phyloP scores from a whole-genome alignment of 53 echinoderm and acorn worm genomes.

The Henricia sp. region DNA sequence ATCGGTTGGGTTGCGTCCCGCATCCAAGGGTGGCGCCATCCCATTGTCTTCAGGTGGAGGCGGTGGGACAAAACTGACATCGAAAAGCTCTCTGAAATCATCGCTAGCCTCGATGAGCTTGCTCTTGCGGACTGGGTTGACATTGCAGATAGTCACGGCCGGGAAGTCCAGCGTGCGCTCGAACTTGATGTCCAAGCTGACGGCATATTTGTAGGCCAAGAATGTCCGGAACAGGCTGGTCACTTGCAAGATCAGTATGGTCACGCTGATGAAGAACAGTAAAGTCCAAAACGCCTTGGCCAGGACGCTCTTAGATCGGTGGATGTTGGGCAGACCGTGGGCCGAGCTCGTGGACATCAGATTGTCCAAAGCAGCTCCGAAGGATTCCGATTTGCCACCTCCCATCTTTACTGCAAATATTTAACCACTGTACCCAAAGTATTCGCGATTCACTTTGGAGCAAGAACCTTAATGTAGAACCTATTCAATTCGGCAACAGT shows the following conservation, averaged over 20 bases:
- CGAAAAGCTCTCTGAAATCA: conserved; percentile 59
- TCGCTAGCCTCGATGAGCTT: conserved; percentile 37
- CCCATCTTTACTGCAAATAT: not conserved
- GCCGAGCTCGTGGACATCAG: conserved; percentile 69
- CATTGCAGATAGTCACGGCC: conserved; percentile 83
- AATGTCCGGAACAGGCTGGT: conserved; percentile 33
- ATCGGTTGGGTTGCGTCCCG: too few species aligned
- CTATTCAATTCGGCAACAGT: too few species aligned
- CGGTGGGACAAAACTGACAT: conserved; percentile 42
- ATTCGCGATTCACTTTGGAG: too few species aligned
- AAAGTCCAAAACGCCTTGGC: conserved; percentile 62
- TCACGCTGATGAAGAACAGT: conserved; percentile 51
- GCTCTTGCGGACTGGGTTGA: conserved; percentile 67
- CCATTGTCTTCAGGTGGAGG: too few species aligned
- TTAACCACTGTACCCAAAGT: not conserved
- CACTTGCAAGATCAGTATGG: conserved; percentile 52
- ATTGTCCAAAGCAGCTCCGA: not conserved
- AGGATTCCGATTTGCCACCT: not conserved
- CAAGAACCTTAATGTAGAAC: too few species aligned
- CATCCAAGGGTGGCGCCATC: too few species aligned
- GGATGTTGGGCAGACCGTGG: conserved; percentile 90
- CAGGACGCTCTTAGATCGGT: conserved; percentile 55
- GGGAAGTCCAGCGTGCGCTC: conserved; percentile 72
- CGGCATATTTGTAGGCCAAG: conserved; percentile 51
- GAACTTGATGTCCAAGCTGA: conserved; percentile 66